Base-by-base conservation (phyloP, 1,140 invertebrate genomes). In the Brevipalpus yothersi region DNA sequence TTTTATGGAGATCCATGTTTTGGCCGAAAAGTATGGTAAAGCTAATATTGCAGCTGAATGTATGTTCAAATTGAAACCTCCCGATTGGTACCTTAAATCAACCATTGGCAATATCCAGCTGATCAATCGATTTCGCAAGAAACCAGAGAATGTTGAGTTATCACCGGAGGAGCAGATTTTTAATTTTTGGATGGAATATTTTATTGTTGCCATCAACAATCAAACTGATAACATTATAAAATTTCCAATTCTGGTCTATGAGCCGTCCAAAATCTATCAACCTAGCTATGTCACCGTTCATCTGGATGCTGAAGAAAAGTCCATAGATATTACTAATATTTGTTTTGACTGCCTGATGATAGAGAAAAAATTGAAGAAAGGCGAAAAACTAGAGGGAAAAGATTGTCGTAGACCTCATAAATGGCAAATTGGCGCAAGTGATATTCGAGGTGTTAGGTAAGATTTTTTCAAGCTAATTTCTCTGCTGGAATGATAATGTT, bases 1-100 rank as follows among this genome's bases (percentile, higher is more conserved):
- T 1, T 98, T 96, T 73, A 98, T 99, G 73, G 95, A 99, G 73
- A 96, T 98, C 59, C 91, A 87, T 58, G 93, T 98, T 1, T 73
- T 99, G 15, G 92, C 92, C 15, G 87, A 96, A 72, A 89, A 98
- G 71, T 98, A 95, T 73, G 76, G 81, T 4, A 97, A 97, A 73
- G 93, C 94, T 8, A 85, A 92, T 66, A 88, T 96, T 74, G 94
- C 93, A 17, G 89, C 94, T 2, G 88, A 95, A 70, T 94, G 87
- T 69, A 99, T 99, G 94, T 97, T 95, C 68, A 91, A 88, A 74
- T 72, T 99, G 53, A 97, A 98, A 75, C 93, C 94, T 45, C 93
- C 94, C 0, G 86, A 87, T 71, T 99, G 95, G 94, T 82, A 95
- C 70, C 75, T 99, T 42, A 96, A 96, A 71, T 95, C 90, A 1